Base-by-base conservation (phyloP, 2,888 invertebrate genomes). In the Molorchus minor region DNA sequence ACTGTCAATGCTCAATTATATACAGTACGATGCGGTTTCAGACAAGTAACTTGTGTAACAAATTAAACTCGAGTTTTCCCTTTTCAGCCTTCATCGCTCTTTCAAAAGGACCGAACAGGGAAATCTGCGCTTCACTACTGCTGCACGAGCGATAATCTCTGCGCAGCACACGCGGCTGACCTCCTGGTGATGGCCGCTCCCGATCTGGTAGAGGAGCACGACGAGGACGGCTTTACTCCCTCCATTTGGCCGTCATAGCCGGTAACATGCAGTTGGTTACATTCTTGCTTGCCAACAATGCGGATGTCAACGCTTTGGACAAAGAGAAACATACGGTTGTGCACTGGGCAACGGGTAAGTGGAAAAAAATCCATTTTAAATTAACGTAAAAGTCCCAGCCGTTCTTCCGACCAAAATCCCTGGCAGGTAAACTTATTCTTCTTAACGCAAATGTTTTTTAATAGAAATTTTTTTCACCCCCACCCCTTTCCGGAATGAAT, bases 321-420 rank as follows among this genome's bases (percentile, higher is more conserved):
- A 89, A 92, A 73, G 98, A 98, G 78, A 91, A 93, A 60, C 98
- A 98, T 79, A 94, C 96, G 1, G 92, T 94, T 41, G 91, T 98
- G 7, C 98, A 99, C 80, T 99, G 98, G 98, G 97, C 98, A 13
- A 96, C 97, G 67, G 98, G 97, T 96, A 79, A 82, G 82, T 30
- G 13, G 5, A 10, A n/a, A n/a, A n/a, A n/a, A n/a, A n/a, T n/a
- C n/a, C n/a, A n/a, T n/a, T n/a, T n/a, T n/a, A n/a, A n/a, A n/a
- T n/a, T n/a, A n/a, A n/a, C n/a, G n/a, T n/a, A n/a, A n/a, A n/a
- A n/a, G n/a, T n/a, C n/a, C n/a, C n/a, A n/a, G n/a, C n/a, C n/a
- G n/a, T n/a, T n/a, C n/a, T n/a, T n/a, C n/a, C n/a, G n/a, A n/a
- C n/a, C n/a, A n/a, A n/a, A n/a, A n/a, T n/a, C n/a, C n/a, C n/a